phyloP scores from a whole-genome alignment of 2,888 invertebrate species.

The Scaptomyza flava region DNA sequence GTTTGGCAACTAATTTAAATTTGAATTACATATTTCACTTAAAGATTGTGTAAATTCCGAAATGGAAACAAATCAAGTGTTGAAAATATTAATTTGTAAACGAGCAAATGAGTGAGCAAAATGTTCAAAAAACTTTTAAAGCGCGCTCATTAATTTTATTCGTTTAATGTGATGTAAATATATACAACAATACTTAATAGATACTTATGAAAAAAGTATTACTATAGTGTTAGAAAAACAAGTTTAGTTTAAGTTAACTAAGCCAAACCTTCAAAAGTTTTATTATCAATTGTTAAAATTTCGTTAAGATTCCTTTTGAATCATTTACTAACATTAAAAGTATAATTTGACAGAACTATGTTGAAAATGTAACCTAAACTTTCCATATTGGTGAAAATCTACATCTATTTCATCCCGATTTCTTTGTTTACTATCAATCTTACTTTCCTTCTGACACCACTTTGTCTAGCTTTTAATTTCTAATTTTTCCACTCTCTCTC shows the following conservation, averaged over 20 bases:
- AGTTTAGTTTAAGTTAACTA: not conserved
- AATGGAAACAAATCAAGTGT: slow-evolving; percentile 62
- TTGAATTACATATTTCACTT: slow-evolving; percentile 66
- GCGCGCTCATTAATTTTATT: slow-evolving; percentile 40
- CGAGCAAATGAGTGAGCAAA: slow-evolving; percentile 32
- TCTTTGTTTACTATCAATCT: not conserved
- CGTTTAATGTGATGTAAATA: slow-evolving; percentile 26
- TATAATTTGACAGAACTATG: not conserved
- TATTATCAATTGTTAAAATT: not conserved
- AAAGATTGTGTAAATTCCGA: slow-evolving; percentile 61
- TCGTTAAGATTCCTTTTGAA: not conserved
- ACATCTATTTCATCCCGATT: not conserved
- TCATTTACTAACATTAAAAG: not conserved
- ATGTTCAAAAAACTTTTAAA: slow-evolving; percentile 39
- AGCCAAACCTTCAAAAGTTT: not conserved
- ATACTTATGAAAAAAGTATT: slow-evolving; percentile 3
- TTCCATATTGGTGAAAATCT: too few species aligned
- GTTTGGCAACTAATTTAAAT: slow-evolving; percentile 63
- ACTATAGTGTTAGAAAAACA: not conserved
- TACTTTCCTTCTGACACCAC: not conserved
- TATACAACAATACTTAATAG: slow-evolving; percentile 40
- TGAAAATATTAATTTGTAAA: slow-evolving; percentile 61
- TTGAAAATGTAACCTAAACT: too few species aligned
- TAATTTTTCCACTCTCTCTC: not conserved
- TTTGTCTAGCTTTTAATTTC: slow-evolving; percentile 6